Evolutionary conservation across 2,888 invertebrate genomes (phyloP).

Genomic region (Ceraclea dissimilis): DNA sequence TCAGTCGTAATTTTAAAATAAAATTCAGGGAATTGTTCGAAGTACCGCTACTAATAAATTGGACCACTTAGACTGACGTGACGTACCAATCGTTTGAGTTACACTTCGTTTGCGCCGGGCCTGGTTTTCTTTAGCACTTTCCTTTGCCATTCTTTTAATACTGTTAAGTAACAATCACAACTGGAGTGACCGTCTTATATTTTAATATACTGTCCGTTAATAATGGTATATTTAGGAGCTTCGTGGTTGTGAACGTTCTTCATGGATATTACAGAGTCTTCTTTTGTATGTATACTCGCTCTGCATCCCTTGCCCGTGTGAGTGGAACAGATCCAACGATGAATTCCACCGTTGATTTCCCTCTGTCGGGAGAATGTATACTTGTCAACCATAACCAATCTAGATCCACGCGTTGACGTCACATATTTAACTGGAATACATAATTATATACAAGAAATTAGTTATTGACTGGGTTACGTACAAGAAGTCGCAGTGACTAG

Average conservation of each 20-base stretch:
- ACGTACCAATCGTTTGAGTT: too few species aligned
- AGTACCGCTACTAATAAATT: too few species aligned
- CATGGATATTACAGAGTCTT: background rate
- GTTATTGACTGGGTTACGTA: too few species aligned
- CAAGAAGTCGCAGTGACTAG: too few species aligned
- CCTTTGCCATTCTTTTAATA: too few species aligned
- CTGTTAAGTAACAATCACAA: too few species aligned
- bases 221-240: background rate
- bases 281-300: background rate
- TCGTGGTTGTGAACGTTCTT: background rate
- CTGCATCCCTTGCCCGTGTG: background rate
- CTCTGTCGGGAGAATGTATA: background rate
- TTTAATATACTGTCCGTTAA: background rate
- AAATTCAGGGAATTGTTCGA: too few species aligned
- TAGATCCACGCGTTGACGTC: background rate
- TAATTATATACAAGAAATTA: background rate
- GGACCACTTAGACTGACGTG: too few species aligned
- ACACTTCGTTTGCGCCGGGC: too few species aligned
- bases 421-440: constrained; percentile 9
- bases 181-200: too few species aligned
- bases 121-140: too few species aligned
- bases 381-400: background rate
- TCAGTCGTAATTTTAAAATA: too few species aligned
- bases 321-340: background rate
- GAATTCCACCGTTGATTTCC: background rate